phyloP scores from a whole-genome alignment of 1,140 invertebrate species.

The Drosophila arizonae region DNA sequence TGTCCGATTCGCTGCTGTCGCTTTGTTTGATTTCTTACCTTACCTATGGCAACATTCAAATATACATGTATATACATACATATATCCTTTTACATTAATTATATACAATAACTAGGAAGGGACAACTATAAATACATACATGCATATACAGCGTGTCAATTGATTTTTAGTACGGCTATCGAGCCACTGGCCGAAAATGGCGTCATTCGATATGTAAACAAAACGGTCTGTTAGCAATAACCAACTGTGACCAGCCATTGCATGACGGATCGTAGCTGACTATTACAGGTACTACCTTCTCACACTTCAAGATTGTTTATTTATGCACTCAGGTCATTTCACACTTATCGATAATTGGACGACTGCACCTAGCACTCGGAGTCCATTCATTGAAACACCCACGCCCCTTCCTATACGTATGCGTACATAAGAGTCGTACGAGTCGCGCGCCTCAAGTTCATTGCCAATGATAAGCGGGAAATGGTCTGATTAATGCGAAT shows the following conservation, averaged over 20 bases:
- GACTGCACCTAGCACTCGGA: slow-evolving; percentile 26
- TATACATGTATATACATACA: slow-evolving; percentile 9
- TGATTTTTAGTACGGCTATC: slow-evolving; percentile 35
- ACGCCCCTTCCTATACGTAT: not conserved
- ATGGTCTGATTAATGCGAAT: slow-evolving; percentile 27
- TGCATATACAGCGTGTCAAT: slow-evolving; percentile 12
- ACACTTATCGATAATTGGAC: slow-evolving; percentile 61
- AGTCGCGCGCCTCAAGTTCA: slow-evolving; percentile 60
- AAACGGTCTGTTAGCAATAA: slow-evolving; percentile 30
- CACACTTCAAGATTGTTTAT: slow-evolving; percentile 56
- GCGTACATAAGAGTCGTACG: slow-evolving; percentile 4
- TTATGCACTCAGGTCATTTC: slow-evolving; percentile 66
- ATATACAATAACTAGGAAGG: not conserved
- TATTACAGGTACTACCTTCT: not conserved
- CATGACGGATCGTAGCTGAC: not conserved
- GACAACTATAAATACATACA: too few relatives aligned
- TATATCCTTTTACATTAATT: slow-evolving; percentile 55
- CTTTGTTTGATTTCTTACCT: not conserved
- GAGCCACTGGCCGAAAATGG: slow-evolving; percentile 53
- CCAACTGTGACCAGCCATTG: not conserved
- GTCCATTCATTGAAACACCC: too few relatives aligned
- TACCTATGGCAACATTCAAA: slow-evolving; percentile 1
- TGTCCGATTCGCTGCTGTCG: slow-evolving; percentile 9
- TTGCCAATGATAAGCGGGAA: slow-evolving; percentile 55
- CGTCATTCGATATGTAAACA: slow-evolving; percentile 68